These are phyloP conservation scores for Hycleus cichorii DNA, from an alignment of 1,140 invertebrate genomes.

Conservation along the genomic window DNA sequence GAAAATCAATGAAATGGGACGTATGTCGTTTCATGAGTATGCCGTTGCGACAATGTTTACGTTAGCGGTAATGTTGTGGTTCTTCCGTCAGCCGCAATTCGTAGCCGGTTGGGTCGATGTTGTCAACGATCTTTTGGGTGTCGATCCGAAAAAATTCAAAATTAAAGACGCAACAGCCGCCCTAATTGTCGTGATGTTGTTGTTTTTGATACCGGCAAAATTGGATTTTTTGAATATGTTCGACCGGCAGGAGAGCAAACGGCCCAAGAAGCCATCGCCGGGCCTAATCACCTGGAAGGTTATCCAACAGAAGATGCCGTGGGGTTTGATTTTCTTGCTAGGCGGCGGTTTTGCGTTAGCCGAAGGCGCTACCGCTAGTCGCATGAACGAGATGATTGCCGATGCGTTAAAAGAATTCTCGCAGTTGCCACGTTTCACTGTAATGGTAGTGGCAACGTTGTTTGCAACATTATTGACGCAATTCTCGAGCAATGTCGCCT, in stretches of 20 bases:
- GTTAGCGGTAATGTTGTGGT: conserved; percentile 74
- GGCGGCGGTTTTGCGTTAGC: conserved; percentile 79
- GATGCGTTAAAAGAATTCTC: conserved; percentile 51
- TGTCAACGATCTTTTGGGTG: conserved; percentile 44
- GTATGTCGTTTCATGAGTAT: conserved; percentile 73
- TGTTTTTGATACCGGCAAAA: conserved; percentile 74
- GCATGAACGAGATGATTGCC: conserved; percentile 68
- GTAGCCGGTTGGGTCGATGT: conserved; percentile 68
- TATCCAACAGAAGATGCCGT: conserved; percentile 68
- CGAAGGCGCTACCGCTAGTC: conserved; percentile 67
- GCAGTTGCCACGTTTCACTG: conserved; percentile 45
- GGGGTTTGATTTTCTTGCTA: conserved; percentile 68
- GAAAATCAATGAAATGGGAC: conserved; percentile 70
- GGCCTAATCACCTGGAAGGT: conserved; percentile 71
- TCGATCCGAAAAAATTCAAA: background rate
- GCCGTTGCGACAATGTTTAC: conserved; percentile 71
- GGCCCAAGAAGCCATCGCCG: conserved; percentile 53
- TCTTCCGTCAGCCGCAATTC: conserved; percentile 80
- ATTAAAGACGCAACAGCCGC: conserved; percentile 74
- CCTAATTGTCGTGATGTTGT: conserved; percentile 67
- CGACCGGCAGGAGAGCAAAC: conserved; percentile 46
- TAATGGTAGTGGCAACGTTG: conserved; percentile 51
- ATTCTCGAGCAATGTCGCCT: conserved; percentile 77
- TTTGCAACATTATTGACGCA: conserved; percentile 61
- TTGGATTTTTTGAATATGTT: conserved; percentile 67